A percentile compares a stretch with the other conserved stretches of the same genome.
These are phyloP conservation scores for Elephas maximus DNA, from an alignment of 2,113 vertebrate species.

Conservation along the genomic window DNA sequence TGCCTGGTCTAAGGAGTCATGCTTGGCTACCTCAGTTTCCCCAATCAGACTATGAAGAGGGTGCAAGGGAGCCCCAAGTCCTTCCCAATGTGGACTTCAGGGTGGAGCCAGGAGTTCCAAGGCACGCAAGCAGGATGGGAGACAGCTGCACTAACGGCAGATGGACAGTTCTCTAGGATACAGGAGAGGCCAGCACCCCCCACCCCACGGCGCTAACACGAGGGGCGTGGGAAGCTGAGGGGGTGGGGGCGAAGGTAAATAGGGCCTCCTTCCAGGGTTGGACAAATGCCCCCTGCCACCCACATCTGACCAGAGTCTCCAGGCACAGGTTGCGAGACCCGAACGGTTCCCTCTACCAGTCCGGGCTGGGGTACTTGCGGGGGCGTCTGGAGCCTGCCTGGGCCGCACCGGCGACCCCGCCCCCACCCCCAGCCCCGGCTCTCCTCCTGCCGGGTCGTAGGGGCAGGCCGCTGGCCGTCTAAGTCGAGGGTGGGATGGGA, in stretches of 20 bases:
- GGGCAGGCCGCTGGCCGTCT: background rate
- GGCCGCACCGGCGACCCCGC: background rate
- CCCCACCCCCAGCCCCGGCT: accelerated
- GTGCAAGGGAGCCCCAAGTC: background rate
- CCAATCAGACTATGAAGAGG: accelerated
- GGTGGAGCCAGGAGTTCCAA: no score
- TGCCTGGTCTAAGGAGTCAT: accelerated
- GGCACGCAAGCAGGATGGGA: background rate
- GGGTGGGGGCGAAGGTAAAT: no score
- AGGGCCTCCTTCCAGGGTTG: background rate
- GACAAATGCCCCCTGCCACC: background rate
- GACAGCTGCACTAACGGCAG: background rate
- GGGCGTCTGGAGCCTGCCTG: background rate
- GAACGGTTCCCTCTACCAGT: accelerated
- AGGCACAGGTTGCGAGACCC: background rate
- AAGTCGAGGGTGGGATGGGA: background rate
- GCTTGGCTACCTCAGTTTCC: background rate
- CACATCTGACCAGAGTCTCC: background rate
- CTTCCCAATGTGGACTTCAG: background rate
- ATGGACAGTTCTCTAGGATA: background rate
- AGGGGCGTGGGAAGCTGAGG: no score
- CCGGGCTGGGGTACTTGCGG: background rate
- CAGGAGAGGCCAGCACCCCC: background rate
- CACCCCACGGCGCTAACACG: accelerated
- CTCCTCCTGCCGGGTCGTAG: background rate